Evolutionary conservation across 1,140 invertebrate species (phyloP), one percentile per base, ranked within the genome.

Genomic region (Wasmannia auropunctata): DNA sequence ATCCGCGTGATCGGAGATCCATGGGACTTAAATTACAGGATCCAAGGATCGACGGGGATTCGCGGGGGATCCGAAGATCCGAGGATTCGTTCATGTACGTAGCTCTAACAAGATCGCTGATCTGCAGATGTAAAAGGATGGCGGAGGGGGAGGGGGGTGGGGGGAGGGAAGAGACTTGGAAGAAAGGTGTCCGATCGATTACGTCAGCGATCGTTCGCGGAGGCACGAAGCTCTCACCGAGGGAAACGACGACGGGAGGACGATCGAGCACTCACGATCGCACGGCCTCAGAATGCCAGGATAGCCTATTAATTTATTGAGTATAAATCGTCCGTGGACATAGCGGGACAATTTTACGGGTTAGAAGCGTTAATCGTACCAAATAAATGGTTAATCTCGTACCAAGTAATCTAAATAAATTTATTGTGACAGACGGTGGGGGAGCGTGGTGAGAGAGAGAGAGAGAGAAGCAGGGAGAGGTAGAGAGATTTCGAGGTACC

Each of bases 221-320:
- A 34, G 49, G 34, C 25, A 86, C 43, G 65, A 22, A 37, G 22
- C 37, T 60, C 40, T 40, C 77, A 5, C n/a, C 81, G 74, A 76
- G 58, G 65, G 46, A 70, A n/a, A n/a, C n/a, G n/a, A 40, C 34
- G 69, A 87, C 75, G 77, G 43, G n/a, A 75, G 31, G 77, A 75
- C 60, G 65, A 85, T 19, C 56, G 77, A 65, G 58, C 22, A 85
- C 54, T 65, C 65, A 77, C 62, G 79, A 87, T 84, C 60, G 65
- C 70, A 79, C 80, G 77, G 87, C 88, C 86, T 85, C 89, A 63
- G 25, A 81, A 88, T 58, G 49, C 65, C 79, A 60, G 58, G 54
- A 85, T 88, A 91, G 87, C 86, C 87, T 90, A 91, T 92, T 91
- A 91, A n/a, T 91, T 92, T 89, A 91, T 88, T 89, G 84, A 80